phyloP scores from a whole-genome alignment of 2,797 vertebrate species.

The Bryconaethiops microstoma region DNA sequence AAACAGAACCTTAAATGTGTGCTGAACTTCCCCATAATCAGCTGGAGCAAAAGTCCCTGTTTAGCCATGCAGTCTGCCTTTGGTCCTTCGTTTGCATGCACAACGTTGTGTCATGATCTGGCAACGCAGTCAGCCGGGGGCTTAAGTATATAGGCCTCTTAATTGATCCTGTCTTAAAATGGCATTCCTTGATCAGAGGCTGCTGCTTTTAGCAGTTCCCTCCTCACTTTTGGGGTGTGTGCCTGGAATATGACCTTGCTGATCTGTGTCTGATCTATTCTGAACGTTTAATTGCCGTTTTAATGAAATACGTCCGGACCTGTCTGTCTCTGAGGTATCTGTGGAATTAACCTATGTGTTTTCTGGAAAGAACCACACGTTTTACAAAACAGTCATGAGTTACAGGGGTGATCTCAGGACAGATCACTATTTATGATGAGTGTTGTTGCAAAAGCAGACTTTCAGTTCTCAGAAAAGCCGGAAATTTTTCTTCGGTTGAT shows the following conservation, averaged over 20 bases:
- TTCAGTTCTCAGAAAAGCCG: background rate
- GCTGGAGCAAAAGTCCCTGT: background rate
- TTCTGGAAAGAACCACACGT: slow-evolving; percentile 6
- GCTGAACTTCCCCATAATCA: slow-evolving; percentile 7
- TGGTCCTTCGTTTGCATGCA: slow-evolving; percentile 66
- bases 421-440: background rate
- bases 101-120: slow-evolving; percentile 62
- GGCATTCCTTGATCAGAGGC: slow-evolving; percentile 66
- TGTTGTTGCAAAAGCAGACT: too few species aligned
- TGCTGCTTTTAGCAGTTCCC: slow-evolving; percentile 67
- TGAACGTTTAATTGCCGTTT: slow-evolving; percentile 33
- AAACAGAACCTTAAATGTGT: background rate
- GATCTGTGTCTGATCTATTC: slow-evolving; percentile 49
- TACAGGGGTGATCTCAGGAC: background rate
- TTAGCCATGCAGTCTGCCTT: background rate
- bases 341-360: background rate
- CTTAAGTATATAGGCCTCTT: slow-evolving; percentile 66
- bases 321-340: background rate
- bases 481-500: background rate
- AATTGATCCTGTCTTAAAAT: slow-evolving; percentile 75
- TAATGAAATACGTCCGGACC: slow-evolving; percentile 30
- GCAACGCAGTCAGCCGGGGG: slow-evolving; percentile 64
- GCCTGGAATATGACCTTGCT: slow-evolving; percentile 73
- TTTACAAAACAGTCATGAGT: background rate
- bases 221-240: slow-evolving; percentile 63